Percentiles rank a stretch among this genome's conserved stretches.
phyloP scores from a whole-genome alignment of 2,113 vertebrate genomes.

The Chlamydotis undulata region DNA sequence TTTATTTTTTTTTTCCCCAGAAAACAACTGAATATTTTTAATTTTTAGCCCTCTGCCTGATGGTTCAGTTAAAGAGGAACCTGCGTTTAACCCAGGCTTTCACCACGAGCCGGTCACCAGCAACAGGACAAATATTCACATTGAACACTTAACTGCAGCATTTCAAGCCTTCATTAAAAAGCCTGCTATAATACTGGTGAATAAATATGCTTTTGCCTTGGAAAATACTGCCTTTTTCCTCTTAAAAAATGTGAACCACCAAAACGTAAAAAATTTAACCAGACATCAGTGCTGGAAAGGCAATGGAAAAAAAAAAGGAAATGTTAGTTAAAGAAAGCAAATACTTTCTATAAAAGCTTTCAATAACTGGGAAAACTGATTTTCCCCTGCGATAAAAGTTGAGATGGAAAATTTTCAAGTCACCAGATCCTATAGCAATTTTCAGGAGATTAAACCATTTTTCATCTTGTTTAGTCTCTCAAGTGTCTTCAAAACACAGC shows the following conservation, averaged over 20 bases:
- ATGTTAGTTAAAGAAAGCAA: not conserved
- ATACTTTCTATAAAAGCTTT: not conserved
- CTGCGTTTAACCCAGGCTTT: not conserved
- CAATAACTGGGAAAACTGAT: not conserved
- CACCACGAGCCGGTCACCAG: not conserved
- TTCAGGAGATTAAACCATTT: not conserved
- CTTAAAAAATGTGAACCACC: not conserved
- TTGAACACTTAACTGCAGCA: not conserved
- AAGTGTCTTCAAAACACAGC: not conserved
- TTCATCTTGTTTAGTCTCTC: not conserved
- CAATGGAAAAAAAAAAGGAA: not conserved
- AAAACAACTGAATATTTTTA: not conserved
- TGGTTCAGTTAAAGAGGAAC: not conserved
- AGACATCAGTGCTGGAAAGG: not conserved
- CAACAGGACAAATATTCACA: not conserved
- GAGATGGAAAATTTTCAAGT: not conserved
- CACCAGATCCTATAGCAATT: not conserved
- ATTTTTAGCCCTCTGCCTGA: not conserved
- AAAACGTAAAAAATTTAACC: not conserved
- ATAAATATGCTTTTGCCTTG: not conserved
- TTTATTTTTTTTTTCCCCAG: not conserved
- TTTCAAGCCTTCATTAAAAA: not conserved
- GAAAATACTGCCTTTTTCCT: not conserved
- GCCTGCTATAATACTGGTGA: not conserved
- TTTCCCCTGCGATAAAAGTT: not conserved